Evolutionary conservation across 2,797 vertebrate species (phyloP).

Genomic region (Falco cherrug): DNA sequence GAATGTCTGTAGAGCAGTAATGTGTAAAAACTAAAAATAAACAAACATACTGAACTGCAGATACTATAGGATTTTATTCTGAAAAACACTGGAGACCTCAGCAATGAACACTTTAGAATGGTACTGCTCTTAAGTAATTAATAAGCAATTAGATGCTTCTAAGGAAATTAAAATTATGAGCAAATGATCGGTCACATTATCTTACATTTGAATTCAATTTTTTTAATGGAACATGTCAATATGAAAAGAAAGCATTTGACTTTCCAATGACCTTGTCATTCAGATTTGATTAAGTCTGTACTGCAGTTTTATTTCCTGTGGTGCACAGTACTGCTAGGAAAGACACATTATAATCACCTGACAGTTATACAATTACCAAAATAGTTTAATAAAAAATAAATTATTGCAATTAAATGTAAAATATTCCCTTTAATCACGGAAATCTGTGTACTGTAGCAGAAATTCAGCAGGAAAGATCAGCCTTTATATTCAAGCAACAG

Average conservation of each 20-base stretch:
- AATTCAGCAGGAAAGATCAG: neutral
- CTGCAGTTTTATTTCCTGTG: slow-evolving; percentile 61
- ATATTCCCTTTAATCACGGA: neutral
- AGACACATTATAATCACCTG: slow-evolving; percentile 67
- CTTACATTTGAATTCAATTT: slow-evolving; percentile 12
- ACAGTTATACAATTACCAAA: neutral
- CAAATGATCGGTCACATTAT: slow-evolving; percentile 25
- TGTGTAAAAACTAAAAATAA: neutral
- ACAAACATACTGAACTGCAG: neutral
- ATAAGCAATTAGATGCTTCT: neutral
- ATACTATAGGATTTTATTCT: neutral
- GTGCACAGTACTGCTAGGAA: slow-evolving; percentile 51
- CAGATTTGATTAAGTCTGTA: slow-evolving; percentile 65
- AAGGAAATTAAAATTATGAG: slow-evolving; percentile 48
- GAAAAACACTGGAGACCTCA: slow-evolving; percentile 9
- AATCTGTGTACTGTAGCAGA: neutral
- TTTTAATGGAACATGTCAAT: slow-evolving; percentile 12
- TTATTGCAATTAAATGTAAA: slow-evolving; percentile 36
- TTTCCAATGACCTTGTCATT: slow-evolving; percentile 73
- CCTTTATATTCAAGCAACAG: neutral
- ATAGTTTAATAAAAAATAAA: neutral
- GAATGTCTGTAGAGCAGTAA: neutral
- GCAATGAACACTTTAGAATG: neutral
- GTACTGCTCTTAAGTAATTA: slow-evolving; percentile 52
- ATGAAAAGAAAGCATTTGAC: slow-evolving; percentile 41